Conservation (phyloP, 2,797 vertebrate genomes). For the Coluber constrictor region DNA sequence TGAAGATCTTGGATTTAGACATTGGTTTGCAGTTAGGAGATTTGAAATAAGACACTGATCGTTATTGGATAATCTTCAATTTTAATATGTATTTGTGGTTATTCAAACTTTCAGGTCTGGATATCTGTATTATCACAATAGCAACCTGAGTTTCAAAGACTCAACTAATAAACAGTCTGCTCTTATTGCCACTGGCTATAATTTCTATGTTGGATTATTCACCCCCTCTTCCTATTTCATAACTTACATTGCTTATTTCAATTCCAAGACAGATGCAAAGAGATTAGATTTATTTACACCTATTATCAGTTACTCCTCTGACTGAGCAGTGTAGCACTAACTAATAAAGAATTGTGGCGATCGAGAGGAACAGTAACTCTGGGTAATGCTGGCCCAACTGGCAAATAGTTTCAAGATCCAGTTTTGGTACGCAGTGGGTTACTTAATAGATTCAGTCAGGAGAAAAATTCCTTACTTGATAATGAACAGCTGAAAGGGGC, state of each 20-base stretch:
- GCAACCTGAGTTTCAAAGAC: not conserved
- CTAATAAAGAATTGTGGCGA: not conserved
- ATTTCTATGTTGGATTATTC: not conserved
- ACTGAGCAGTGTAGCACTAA: not conserved
- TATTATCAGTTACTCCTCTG: not conserved
- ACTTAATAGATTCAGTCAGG: not conserved
- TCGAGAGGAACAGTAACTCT: not conserved
- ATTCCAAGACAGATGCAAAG: not conserved
- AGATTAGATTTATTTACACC: not conserved
- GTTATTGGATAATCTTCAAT: not conserved
- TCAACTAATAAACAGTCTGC: not conserved
- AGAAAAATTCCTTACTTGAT: not conserved
- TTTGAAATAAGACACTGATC: not conserved
- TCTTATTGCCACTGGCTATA: not conserved
- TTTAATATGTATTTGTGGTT: not conserved
- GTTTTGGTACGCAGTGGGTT: not conserved
- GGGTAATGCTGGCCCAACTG: not conserved
- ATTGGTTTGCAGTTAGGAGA: not conserved
- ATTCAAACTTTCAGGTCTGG: not conserved
- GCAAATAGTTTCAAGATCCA: not conserved
- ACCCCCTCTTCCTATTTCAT: not conserved
- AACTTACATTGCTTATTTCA: not conserved
- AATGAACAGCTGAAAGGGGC: not conserved
- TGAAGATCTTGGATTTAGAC: not conserved
- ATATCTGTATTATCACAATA: not conserved